Conservation (phyloP, 1,140 invertebrate genomes). For the Drosophila lacertosa region DNA sequence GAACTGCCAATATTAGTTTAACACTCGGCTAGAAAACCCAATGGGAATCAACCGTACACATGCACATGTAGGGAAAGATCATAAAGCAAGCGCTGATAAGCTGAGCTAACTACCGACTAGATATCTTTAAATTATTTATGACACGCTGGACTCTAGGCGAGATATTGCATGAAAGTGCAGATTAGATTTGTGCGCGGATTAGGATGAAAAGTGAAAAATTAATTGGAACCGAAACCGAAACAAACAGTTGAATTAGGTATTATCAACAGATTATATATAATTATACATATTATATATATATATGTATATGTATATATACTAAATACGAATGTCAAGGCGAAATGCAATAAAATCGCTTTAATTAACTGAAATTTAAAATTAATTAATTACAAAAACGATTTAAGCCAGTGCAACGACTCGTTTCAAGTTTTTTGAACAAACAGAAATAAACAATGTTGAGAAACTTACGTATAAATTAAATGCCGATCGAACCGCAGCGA, state of each 20-base stretch:
- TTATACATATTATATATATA: background rate
- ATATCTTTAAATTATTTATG: slow-evolving; percentile 1
- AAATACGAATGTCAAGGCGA: background rate
- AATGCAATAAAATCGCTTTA: background rate
- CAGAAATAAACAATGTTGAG: background rate
- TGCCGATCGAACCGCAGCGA: slow-evolving; percentile 26
- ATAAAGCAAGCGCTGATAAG: slow-evolving; percentile 37
- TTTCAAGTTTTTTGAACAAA: slow-evolving; percentile 11
- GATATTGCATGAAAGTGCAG: background rate
- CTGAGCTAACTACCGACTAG: background rate
- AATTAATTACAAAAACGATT: slow-evolving; percentile 15
- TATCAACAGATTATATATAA: background rate
- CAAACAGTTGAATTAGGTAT: background rate
- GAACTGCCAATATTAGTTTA: background rate
- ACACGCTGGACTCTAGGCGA: background rate
- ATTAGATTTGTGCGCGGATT: slow-evolving; percentile 6
- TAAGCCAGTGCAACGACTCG: slow-evolving; percentile 17
- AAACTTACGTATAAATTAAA: slow-evolving; percentile 18
- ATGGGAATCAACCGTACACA: too few relatives aligned
- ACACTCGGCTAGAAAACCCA: background rate
- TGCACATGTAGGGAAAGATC: background rate
- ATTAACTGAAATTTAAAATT: slow-evolving; percentile 1
- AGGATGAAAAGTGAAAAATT: background rate
- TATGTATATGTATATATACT: background rate
- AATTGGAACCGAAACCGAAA: background rate